Base-by-base conservation (phyloP, 2,797 vertebrate species). In the Hipposideros larvatus region DNA sequence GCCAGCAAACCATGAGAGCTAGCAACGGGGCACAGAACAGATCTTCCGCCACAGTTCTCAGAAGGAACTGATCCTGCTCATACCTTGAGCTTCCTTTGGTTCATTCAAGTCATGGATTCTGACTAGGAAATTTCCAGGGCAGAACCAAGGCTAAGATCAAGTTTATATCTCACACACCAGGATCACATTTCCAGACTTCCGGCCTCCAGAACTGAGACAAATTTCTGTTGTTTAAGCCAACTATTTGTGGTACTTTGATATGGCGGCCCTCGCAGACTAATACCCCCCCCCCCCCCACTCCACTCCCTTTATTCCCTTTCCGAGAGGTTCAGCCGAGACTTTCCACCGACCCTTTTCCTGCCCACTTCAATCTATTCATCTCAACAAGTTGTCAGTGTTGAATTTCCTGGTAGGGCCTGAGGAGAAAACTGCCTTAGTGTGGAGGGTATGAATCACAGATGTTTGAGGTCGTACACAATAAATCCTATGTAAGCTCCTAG, bases 401-500 rank as follows among this genome's bases (percentile, higher is more conserved):
- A 51, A 70, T 71, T 95, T 87, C 88, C 80, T 75, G 80, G 61
- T 10, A 90, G 70, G 74, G 91, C 37, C 80, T 31, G 61, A 93
- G 84, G 78, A 77, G 96, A 92, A 96, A 96, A 68, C 10, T 37
- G 59, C 26, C 57, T 26, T 37, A 8, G 71, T 96, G 26, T 95
- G 96, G 73, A 97, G 46, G 46, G 86, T 26, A 92, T 75, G 57
- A 71, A 77, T 96, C 85, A 97, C 70, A 87, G 26, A 71, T 0
- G 63, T 57, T 11, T 80, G 71, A 85, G 68, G 37, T 71, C 48
- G 55, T 59, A 78, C 87, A 94, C 43, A 98, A 94, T 77, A 96
- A 97, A 96, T 87, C 46, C 68, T 19, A 22, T 4, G 66, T 7
- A 85, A 88, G 57, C 7, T 7, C 77, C 57, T 77, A 26, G 71